These are phyloP conservation scores for Achlya flavicornis DNA, from an alignment of 2,888 invertebrate species.

Conservation along the genomic window DNA sequence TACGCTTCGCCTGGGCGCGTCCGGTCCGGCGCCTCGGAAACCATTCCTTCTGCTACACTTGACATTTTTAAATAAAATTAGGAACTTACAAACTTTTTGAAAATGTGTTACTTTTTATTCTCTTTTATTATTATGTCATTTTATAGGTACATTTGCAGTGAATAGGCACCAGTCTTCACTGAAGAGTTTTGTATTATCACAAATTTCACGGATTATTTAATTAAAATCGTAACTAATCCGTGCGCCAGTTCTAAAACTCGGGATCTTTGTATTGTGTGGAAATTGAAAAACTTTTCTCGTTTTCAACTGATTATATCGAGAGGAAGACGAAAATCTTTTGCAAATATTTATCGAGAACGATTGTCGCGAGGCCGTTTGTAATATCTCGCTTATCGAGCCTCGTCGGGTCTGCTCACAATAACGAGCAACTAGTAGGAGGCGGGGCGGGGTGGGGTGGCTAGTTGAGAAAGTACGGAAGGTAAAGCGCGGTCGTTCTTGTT, in stretches of 20 bases:
- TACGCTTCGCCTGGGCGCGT: slow-evolving; percentile 17
- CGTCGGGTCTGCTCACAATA: neutral
- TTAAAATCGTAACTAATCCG: slow-evolving; percentile 66
- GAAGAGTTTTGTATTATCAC: slow-evolving; percentile 36
- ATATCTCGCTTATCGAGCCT: slow-evolving; percentile 16
- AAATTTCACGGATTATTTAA: slow-evolving; percentile 55
- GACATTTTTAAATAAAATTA: slow-evolving; percentile 9
- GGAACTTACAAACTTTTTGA: neutral
- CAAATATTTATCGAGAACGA: slow-evolving; percentile 71
- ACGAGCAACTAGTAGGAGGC: slow-evolving; percentile 16
- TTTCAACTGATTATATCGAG: slow-evolving; percentile 71
- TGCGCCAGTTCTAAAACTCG: slow-evolving; percentile 45
- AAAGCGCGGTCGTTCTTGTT: slow-evolving; percentile 57
- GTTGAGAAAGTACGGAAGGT: slow-evolving; percentile 29
- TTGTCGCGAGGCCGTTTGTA: slow-evolving; percentile 43
- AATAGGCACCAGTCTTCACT: slow-evolving; percentile 15
- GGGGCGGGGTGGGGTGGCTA: slow-evolving; percentile 17
- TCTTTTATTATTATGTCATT: neutral
- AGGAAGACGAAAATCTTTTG: slow-evolving; percentile 65
- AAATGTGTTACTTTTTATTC: neutral
- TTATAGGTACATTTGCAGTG: neutral
- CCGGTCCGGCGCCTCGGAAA: slow-evolving; percentile 19
- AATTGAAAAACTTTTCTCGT: slow-evolving; percentile 81
- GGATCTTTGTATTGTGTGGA: slow-evolving; percentile 65
- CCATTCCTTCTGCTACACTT: slow-evolving; percentile 30